Conservation (phyloP, 2,888 invertebrate species). For the Pristionchus japonicus region DNA sequence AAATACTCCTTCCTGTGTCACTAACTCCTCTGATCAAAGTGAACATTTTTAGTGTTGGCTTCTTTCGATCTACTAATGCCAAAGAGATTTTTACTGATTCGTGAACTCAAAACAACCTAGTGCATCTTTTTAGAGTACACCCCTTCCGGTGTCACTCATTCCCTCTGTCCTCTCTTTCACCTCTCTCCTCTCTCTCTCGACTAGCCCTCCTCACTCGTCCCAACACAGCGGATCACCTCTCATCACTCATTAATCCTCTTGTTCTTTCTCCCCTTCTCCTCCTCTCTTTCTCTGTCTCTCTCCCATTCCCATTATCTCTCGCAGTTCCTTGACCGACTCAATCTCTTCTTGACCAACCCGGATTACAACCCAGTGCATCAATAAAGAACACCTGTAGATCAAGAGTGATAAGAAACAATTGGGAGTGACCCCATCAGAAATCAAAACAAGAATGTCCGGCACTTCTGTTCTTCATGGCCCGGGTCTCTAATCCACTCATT, state of each 20-base stretch:
- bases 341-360: neutral
- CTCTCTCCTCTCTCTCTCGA: neutral
- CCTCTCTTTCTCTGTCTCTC: slow-evolving; percentile 17
- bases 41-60: too few species aligned
- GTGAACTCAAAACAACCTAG: too few species aligned
- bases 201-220: too few species aligned
- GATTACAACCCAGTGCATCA: neutral
- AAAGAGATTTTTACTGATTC: too few species aligned
- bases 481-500: too few species aligned
- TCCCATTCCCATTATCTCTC: neutral
- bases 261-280: neutral
- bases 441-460: neutral
- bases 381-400: slow-evolving; percentile 26
- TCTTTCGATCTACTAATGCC: too few species aligned
- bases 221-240: slow-evolving; percentile 8
- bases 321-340: neutral
- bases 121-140: too few species aligned
- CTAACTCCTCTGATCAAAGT: too few species aligned
- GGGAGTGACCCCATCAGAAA: too few species aligned
- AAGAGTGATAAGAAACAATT: neutral
- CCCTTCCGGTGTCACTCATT: neutral
- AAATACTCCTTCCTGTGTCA: too few species aligned
- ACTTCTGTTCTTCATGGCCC: too few species aligned
- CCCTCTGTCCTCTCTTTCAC: too few species aligned
- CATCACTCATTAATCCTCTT: slow-evolving; percentile 38